Evolutionary conservation across 2,113 vertebrate genomes (phyloP).

Genomic region (Mastomys coucha): DNA sequence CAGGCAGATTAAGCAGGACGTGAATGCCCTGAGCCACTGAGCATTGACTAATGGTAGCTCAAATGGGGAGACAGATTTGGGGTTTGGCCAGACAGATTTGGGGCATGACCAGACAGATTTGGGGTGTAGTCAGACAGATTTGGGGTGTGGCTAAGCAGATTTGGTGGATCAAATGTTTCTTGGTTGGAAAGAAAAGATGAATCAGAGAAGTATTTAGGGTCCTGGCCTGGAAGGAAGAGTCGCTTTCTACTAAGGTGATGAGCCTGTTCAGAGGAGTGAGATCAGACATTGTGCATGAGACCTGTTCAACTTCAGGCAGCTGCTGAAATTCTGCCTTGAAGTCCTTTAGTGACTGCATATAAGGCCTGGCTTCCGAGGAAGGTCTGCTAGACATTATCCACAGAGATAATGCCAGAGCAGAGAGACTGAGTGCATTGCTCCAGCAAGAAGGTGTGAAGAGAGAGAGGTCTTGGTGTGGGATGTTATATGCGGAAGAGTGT

Average conservation of each 20-base stretch:
- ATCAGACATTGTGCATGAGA: neutral
- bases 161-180: neutral
- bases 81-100: neutral
- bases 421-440: neutral
- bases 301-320: neutral
- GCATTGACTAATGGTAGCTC: neutral
- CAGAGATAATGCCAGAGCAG: neutral
- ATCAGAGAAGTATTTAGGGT: neutral
- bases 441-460: neutral
- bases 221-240: neutral
- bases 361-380: neutral
- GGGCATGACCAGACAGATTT: neutral
- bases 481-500: neutral
- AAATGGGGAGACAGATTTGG: neutral
- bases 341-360: neutral
- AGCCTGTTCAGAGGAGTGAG: neutral
- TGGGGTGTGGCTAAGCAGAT: neutral
- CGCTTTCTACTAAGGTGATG: neutral
- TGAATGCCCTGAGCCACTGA: neutral
- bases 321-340: neutral
- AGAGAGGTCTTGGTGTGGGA: neutral
- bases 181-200: constrained; percentile 18
- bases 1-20: neutral
- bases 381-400: neutral
- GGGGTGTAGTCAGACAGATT: neutral